Percentiles rank a stretch among this genome's conserved stretches.
These are phyloP conservation scores for Amphipoea lucens DNA, from an alignment of 2,888 invertebrate species.

Conservation along the genomic window DNA sequence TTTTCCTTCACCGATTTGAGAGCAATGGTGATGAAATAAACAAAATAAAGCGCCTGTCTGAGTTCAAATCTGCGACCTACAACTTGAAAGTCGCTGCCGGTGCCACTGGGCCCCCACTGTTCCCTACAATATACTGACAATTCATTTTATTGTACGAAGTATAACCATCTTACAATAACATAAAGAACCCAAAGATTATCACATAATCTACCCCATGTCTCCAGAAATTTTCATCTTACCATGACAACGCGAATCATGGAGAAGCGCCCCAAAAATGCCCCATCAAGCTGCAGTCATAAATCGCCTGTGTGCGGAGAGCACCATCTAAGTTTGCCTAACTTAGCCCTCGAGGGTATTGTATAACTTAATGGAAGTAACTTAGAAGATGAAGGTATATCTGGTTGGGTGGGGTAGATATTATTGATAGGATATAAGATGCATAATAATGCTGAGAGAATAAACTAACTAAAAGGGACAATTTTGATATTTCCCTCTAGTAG, in stretches of 20 bases:
- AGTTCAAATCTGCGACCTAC: too few species aligned
- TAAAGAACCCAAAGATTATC: background rate
- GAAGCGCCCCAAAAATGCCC: conserved; percentile 36
- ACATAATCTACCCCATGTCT: background rate
- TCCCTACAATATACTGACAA: background rate
- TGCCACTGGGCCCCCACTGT: background rate
- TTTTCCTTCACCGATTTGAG: too few species aligned
- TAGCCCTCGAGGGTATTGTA: conserved; percentile 63
- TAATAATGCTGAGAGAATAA: background rate
- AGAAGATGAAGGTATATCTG: conserved; percentile 47
- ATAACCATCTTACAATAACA: background rate
- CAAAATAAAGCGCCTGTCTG: too few species aligned
- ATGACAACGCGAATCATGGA: conserved; percentile 23
- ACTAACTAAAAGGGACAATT: background rate
- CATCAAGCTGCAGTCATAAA: conserved; percentile 67
- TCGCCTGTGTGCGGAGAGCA: conserved; percentile 61
- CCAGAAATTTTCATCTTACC: background rate
- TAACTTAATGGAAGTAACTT: conserved; percentile 60
- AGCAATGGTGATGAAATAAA: too few species aligned
- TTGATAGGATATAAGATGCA: conserved; percentile 32
- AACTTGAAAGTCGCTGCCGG: too few species aligned
- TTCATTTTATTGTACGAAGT: background rate
- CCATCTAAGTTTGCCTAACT: conserved; percentile 69
- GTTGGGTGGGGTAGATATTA: background rate
- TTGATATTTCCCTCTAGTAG: too few species aligned